These are phyloP conservation scores for Porites evermanni DNA, from an alignment of 92 coral and sea anemone genomes.

Conservation along the genomic window DNA sequence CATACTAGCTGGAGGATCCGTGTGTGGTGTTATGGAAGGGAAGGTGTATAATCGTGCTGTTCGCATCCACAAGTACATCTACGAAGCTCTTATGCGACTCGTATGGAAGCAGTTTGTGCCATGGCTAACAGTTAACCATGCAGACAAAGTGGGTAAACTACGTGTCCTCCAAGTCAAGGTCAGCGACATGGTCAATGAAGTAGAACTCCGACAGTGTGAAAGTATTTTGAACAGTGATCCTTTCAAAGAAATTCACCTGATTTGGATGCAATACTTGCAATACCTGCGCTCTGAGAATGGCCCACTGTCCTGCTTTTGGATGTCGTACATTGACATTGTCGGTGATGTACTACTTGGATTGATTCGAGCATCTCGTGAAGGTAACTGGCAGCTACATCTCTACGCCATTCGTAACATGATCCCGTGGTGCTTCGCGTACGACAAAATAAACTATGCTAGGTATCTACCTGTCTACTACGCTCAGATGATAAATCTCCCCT, in stretches of 20 bases:
- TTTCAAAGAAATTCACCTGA: slow-evolving; percentile 7
- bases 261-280: slow-evolving; percentile 17
- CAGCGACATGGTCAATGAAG: not conserved
- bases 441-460: not conserved
- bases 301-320: slow-evolving; percentile 50
- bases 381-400: slow-evolving; percentile 66
- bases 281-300: slow-evolving; percentile 49
- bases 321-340: slow-evolving; percentile 59
- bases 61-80: slow-evolving; percentile 46
- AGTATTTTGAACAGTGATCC: not conserved
- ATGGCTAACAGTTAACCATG: slow-evolving; percentile 36
- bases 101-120: slow-evolving; percentile 43
- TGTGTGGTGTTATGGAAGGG: not conserved
- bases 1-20: slow-evolving; percentile 47
- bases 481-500: slow-evolving; percentile 53
- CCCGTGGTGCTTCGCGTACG: slow-evolving; percentile 11
- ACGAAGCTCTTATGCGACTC: slow-evolving; percentile 40
- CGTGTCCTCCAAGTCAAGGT: not conserved
- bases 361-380: slow-evolving; percentile 61
- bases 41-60: slow-evolving; percentile 33
- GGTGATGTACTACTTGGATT: slow-evolving; percentile 52
- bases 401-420: slow-evolving; percentile 57
- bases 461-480: slow-evolving; percentile 45
- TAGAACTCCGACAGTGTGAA: not conserved
- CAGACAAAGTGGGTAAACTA: slow-evolving; percentile 20